A percentile compares a stretch with the other conserved stretches of the same genome.
Conservation (phyloP, 2,113 vertebrate species). For the Poeciliopsis prolifica region DNA sequence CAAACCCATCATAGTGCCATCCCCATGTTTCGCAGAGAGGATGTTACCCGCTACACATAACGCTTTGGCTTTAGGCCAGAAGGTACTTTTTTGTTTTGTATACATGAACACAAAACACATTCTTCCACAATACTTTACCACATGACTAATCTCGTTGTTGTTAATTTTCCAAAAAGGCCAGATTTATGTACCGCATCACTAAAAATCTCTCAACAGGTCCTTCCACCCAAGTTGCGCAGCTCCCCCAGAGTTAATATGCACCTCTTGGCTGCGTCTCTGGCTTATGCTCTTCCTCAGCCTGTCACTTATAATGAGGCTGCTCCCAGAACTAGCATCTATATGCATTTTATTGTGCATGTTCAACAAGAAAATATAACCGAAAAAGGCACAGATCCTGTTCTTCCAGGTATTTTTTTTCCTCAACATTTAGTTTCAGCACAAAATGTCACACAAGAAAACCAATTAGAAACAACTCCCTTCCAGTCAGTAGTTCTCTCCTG, state of each 20-base stretch:
- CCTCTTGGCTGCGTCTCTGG: not conserved
- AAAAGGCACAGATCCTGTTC: not conserved
- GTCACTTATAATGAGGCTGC: not conserved
- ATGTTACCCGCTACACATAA: no score
- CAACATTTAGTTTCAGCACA: not conserved
- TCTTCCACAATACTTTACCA: not conserved
- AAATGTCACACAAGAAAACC: not conserved
- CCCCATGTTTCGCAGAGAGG: not conserved
- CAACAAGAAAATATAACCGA: not conserved
- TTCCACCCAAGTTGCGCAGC: not conserved
- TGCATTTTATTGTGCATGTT: not conserved
- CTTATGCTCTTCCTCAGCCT: not conserved
- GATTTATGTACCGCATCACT: not conserved
- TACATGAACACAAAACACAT: no score
- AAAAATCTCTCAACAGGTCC: not conserved
- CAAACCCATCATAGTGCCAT: not conserved
- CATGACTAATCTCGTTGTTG: not conserved
- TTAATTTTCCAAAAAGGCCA: not conserved
- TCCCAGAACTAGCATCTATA: no score
- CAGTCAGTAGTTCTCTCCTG: no score
- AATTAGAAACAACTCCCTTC: not conserved
- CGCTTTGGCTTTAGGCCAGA: no score
- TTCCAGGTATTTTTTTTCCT: not conserved
- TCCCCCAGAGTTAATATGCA: not conserved
- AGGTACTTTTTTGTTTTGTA: no score